Conservation (phyloP, 2,797 vertebrate species). For the Ptychobarbus kaznakovi region DNA sequence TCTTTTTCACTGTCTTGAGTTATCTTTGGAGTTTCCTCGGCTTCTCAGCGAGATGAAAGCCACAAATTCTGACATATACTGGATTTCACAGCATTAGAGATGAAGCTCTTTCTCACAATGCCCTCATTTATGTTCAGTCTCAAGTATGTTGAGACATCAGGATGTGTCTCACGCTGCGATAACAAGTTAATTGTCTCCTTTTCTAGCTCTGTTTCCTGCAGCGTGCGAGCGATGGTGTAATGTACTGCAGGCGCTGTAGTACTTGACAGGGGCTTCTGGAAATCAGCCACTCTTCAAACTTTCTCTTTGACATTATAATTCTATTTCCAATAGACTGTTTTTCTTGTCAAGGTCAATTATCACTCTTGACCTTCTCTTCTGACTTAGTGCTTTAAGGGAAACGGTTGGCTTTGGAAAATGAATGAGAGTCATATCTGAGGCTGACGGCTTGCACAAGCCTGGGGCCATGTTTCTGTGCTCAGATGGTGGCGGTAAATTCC, state of each 20-base stretch:
- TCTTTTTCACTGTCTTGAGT: slow-evolving; percentile 14
- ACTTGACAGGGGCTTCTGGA: not conserved
- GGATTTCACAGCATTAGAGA: slow-evolving; percentile 38
- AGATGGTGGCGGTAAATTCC: slow-evolving; percentile 34
- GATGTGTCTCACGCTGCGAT: slow-evolving; percentile 1
- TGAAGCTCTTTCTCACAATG: not conserved
- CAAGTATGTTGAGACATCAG: slow-evolving; percentile 21
- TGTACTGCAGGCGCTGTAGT: not conserved
- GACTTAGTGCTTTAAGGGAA: slow-evolving; percentile 31
- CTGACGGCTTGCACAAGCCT: slow-evolving; percentile 43
- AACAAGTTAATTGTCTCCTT: slow-evolving; percentile 16
- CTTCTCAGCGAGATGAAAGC: slow-evolving; percentile 34
- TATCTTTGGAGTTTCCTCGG: slow-evolving; percentile 36
- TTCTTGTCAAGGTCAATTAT: slow-evolving; percentile 53
- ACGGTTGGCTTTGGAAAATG: slow-evolving; percentile 42
- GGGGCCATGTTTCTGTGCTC: slow-evolving; percentile 47
- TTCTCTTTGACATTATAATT: slow-evolving; percentile 43
- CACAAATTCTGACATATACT: slow-evolving; percentile 38
- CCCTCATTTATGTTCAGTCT: slow-evolving; percentile 17
- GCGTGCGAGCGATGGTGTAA: not conserved
- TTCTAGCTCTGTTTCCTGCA: slow-evolving; percentile 4
- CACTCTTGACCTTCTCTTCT: slow-evolving; percentile 41
- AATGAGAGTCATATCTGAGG: slow-evolving; percentile 53
- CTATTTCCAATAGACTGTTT: slow-evolving; percentile 41
- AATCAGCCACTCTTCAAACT: not conserved